Conservation (phyloP, 1,140 invertebrate species). For the Lutraria rhynchaena region DNA sequence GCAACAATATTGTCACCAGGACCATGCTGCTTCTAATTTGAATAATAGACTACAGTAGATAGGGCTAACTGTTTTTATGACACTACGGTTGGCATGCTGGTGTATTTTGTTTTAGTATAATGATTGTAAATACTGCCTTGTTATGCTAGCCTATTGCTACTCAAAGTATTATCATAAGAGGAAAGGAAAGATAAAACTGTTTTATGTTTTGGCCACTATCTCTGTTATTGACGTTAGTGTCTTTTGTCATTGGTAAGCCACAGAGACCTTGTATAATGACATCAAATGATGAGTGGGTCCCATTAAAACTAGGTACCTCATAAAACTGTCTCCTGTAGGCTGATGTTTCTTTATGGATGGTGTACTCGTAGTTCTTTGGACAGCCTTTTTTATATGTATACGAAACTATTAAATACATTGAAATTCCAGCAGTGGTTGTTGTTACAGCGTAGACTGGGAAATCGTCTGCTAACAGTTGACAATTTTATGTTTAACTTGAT, state of each 20-base stretch:
- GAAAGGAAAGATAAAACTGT: too few relatives aligned
- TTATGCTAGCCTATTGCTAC: not conserved
- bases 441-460: too few relatives aligned
- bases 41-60: constrained; percentile 54
- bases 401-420: too few relatives aligned
- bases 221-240: constrained; percentile 47
- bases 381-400: too few relatives aligned
- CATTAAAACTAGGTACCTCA: not conserved
- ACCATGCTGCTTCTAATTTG: constrained; percentile 36
- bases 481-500: too few relatives aligned
- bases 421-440: too few relatives aligned
- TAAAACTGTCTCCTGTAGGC: constrained; percentile 13
- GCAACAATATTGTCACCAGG: constrained; percentile 51
- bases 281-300: constrained; percentile 6
- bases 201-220: constrained; percentile 6
- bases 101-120: not conserved
- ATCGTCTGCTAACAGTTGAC: too few relatives aligned
- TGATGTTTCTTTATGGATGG: too few relatives aligned
- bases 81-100: too few relatives aligned
- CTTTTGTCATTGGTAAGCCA: constrained; percentile 40
- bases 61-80: constrained; percentile 30
- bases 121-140: not conserved
- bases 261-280: constrained; percentile 19
- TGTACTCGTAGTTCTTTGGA: too few relatives aligned
- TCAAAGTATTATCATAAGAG: constrained; percentile 11